These are phyloP conservation scores for Caenorhabditis afra DNA, from an alignment of 2,888 invertebrate genomes.

Conservation along the genomic window DNA sequence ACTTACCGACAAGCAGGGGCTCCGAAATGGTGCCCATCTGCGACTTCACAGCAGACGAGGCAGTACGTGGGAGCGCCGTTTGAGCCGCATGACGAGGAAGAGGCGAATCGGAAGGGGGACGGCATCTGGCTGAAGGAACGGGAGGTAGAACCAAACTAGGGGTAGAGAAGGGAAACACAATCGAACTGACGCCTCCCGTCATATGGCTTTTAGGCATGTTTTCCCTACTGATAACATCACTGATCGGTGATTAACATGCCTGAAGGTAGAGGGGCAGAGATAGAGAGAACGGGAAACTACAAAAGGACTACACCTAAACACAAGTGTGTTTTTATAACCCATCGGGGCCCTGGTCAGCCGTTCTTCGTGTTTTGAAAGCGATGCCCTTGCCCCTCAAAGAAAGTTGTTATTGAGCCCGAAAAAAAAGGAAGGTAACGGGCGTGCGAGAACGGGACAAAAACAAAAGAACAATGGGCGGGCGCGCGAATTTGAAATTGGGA, in stretches of 20 bases:
- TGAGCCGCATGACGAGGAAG: conserved; percentile 4
- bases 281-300: neutral
- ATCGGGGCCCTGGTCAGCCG: too few species aligned
- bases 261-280: neutral
- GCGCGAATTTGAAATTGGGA: neutral
- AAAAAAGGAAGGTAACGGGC: too few species aligned
- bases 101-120: neutral
- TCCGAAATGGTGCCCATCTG: conserved; percentile 66
- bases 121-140: conserved; percentile 10
- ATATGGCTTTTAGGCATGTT: conserved; percentile 31
- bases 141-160: neutral
- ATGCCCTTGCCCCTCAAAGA: too few species aligned
- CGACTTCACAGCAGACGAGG: conserved; percentile 55
- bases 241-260: conserved; percentile 11
- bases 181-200: conserved; percentile 9
- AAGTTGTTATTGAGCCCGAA: too few species aligned
- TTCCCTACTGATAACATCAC: conserved; percentile 41
- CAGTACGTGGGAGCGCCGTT: conserved; percentile 15
- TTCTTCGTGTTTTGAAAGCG: too few species aligned
- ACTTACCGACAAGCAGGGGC: conserved; percentile 60
- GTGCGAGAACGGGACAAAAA: neutral
- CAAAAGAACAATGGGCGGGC: neutral
- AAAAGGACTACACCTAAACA: conserved; percentile 1
- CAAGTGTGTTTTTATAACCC: too few species aligned
- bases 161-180: neutral